Percentiles rank a stretch among this genome's conserved stretches.
Evolutionary conservation across 2,888 invertebrate species (phyloP).

Genomic region (Exocentrus adspersus): DNA sequence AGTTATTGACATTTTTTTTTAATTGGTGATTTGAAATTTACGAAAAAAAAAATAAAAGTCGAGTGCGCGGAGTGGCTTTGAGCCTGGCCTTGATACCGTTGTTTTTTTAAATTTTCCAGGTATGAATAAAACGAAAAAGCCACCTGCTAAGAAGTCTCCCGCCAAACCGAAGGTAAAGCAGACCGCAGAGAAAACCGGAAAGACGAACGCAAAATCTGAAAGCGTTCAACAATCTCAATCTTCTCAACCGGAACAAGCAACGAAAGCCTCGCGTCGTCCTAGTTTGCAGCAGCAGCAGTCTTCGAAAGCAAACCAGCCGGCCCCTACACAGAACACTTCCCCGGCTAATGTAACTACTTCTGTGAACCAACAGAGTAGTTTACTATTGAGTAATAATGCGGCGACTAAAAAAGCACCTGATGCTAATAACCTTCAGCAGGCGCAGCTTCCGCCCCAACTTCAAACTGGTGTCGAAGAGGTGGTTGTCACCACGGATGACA

Average conservation of each 20-base stretch:
- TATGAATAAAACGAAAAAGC: conserved; percentile 68
- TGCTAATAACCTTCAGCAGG: background rate
- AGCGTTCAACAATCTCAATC: background rate
- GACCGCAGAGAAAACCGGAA: conserved; percentile 31
- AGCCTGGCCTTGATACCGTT: too few species aligned
- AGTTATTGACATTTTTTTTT: too few species aligned
- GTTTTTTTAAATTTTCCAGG: too few species aligned
- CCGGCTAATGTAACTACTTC: conserved; percentile 39
- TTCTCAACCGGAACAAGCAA: conserved; percentile 7
- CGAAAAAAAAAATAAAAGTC: too few species aligned
- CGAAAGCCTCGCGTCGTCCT: conserved; percentile 14
- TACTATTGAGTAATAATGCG: conserved; percentile 48
- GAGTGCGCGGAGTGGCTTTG: too few species aligned
- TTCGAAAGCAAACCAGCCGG: conserved; percentile 18
- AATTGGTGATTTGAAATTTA: too few species aligned
- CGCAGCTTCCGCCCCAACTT: conserved; percentile 14
- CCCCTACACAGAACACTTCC: conserved; percentile 26
- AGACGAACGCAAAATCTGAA: conserved; percentile 35
- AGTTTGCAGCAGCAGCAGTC: conserved; percentile 15
- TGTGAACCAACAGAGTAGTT: conserved; percentile 43
- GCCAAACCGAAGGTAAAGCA: conserved; percentile 61
- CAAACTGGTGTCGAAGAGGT: conserved; percentile 26
- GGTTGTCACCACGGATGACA: background rate
- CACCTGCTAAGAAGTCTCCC: conserved; percentile 55
- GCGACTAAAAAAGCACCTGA: conserved; percentile 20